Base-by-base conservation (phyloP, 1,140 invertebrate genomes). In the Stegodyphus dumicola region DNA sequence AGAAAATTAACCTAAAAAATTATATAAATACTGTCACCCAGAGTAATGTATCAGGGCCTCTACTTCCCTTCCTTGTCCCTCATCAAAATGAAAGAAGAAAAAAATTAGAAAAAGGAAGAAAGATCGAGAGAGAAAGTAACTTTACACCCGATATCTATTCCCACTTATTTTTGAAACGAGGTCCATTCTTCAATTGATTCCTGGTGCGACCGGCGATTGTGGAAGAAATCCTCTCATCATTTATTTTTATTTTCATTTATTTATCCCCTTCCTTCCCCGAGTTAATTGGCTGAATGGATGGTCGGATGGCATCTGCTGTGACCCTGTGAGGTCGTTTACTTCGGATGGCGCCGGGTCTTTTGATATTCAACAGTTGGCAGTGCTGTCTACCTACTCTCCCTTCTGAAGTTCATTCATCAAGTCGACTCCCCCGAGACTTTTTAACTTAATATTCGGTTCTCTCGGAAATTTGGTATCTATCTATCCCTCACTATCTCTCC, bases 311-410 rank as follows among this genome's bases (percentile, higher is more conserved):
- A 69, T 78, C 65, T 53, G 77, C 66, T 69, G n/a, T 69, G 77
- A 78, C 77, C 77, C 77, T 56, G 66, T 69, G 60, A 78, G 48
- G 65, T 66, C 66, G 69, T 52, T 78, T 78, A 78, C 77, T 78
- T 78, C 77, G 18, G 18, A 17, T 75, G 75, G 77, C 66, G 77
- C 77, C 77, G 66, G 5, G 65, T 15, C 52, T 78, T 78, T 78
- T 77, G 66, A 78, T 78, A 78, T 78, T 78, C 66, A 78, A 78
- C 77, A 78, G 77, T 78, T 78, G 77, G 77, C 64, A 18, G 73
- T 51, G 33, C 33, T 3, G 33, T 33, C 33, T 33, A 33, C 33
- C 33, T 49, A 11, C 73, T 75, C 48, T 51, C 33, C 75, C 75
- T 77, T 77, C 75, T 51, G 64, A 7, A 65, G 51, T 51, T 13